Percentiles rank a stretch among this genome's conserved stretches.
Evolutionary conservation across 2,888 invertebrate genomes (phyloP).

Genomic region (Drosophila longiperda): DNA sequence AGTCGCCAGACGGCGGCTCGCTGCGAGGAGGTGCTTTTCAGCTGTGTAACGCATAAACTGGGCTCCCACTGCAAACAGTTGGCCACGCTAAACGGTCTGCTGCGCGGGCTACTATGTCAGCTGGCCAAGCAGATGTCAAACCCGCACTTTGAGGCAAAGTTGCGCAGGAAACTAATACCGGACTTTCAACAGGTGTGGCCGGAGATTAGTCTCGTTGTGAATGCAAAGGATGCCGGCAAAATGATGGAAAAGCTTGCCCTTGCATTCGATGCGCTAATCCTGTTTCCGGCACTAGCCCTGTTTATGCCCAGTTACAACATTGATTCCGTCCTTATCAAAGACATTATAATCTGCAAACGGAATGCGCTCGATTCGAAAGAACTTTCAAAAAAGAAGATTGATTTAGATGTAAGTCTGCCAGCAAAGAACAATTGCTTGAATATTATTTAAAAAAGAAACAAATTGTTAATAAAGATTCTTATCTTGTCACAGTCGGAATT

Average conservation of each 20-base stretch:
- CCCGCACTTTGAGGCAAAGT: slow-evolving; percentile 1
- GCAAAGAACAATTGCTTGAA: not conserved
- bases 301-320: slow-evolving; percentile 23
- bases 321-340: slow-evolving; percentile 25
- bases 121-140: slow-evolving; percentile 27
- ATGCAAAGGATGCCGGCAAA: not conserved
- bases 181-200: slow-evolving; percentile 34
- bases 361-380: slow-evolving; percentile 23
- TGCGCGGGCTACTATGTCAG: slow-evolving; percentile 17
- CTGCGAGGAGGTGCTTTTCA: slow-evolving; percentile 58
- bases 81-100: not conserved
- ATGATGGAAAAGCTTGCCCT: not conserved
- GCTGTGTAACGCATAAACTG: slow-evolving; percentile 33
- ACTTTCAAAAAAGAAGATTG: not conserved
- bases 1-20: slow-evolving; percentile 38
- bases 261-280: slow-evolving; percentile 50
- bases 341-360: slow-evolving; percentile 53
- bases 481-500: not conserved
- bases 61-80: not conserved
- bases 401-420: not conserved
- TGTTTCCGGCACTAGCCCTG: slow-evolving; percentile 48
- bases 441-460: not conserved
- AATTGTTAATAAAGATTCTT: not conserved
- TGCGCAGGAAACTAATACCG: slow-evolving; percentile 32
- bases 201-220: not conserved